Percentiles rank a stretch among this genome's conserved stretches.
Evolutionary conservation across 1,140 invertebrate species (phyloP).

Genomic region (Magallana ariakensis): DNA sequence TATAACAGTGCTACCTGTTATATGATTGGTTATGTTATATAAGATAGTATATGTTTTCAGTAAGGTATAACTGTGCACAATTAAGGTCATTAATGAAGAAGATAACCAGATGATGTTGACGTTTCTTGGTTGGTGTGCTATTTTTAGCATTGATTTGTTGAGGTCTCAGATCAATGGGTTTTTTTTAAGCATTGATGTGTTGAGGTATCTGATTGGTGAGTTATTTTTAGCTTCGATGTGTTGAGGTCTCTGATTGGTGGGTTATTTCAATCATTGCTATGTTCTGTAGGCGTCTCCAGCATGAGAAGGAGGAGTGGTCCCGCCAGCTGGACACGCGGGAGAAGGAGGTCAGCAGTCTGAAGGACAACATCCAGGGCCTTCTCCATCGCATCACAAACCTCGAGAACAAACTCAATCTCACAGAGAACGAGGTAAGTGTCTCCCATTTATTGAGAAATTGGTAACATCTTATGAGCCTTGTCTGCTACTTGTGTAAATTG

Average conservation of each 20-base stretch:
- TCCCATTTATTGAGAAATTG: neutral
- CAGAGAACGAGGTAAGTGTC: too few relatives aligned
- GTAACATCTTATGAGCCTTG: neutral
- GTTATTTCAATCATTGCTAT: constrained; percentile 3
- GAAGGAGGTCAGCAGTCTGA: constrained; percentile 65
- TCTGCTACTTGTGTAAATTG: too few relatives aligned
- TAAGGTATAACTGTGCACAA: too few relatives aligned
- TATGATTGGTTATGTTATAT: too few relatives aligned
- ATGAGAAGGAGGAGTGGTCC: constrained; percentile 68
- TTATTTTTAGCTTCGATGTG: neutral
- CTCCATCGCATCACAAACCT: too few relatives aligned
- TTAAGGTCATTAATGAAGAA: too few relatives aligned
- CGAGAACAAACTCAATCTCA: too few relatives aligned
- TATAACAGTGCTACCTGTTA: too few relatives aligned
- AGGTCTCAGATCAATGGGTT: neutral
- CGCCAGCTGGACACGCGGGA: constrained; percentile 69
- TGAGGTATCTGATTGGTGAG: neutral
- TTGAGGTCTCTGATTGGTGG: neutral
- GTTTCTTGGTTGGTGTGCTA: too few relatives aligned
- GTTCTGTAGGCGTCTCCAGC: constrained; percentile 63
- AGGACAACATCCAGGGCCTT: constrained; percentile 65
- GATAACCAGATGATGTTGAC: too few relatives aligned
- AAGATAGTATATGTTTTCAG: too few relatives aligned
- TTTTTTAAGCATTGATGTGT: neutral
- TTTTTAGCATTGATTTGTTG: neutral